phyloP scores from a whole-genome alignment of 2,797 vertebrate genomes.

The Manis crassicaudata region DNA sequence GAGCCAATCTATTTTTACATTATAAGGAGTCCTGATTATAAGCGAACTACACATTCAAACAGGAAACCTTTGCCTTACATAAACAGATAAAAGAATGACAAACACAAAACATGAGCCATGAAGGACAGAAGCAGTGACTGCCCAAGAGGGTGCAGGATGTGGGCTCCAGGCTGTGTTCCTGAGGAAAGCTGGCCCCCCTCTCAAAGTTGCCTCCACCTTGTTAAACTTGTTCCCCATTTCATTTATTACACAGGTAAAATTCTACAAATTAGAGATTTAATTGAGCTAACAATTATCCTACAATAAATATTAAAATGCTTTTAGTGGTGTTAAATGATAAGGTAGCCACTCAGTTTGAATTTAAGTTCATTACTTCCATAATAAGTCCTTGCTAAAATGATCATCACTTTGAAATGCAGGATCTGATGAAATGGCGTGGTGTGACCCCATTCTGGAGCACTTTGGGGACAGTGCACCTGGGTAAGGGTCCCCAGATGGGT shows the following conservation, averaged over 20 bases:
- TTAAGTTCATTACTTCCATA: slow-evolving; percentile 49
- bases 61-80: background rate
- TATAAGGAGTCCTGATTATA: background rate
- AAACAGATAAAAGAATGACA: background rate
- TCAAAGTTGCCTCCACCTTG: accelerated
- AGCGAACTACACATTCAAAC: background rate
- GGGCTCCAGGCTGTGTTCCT: background rate
- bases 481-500: background rate
- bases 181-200: background rate
- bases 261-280: slow-evolving; percentile 49
- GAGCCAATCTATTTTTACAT: background rate
- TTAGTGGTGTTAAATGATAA: slow-evolving; percentile 11
- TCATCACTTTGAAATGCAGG: background rate
- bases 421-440: background rate
- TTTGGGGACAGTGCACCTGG: background rate
- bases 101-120: background rate
- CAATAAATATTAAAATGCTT: slow-evolving; percentile 48
- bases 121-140: background rate
- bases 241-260: background rate
- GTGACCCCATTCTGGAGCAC: background rate
- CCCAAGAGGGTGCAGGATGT: accelerated
- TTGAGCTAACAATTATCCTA: background rate
- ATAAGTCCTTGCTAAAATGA: slow-evolving; percentile 3
- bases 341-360: slow-evolving; percentile 58
- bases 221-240: background rate